Percentiles rank a stretch among this genome's conserved stretches.
These are phyloP conservation scores for Pseudomugil tenellus DNA, from an alignment of 2,797 vertebrate genomes.

Conservation along the genomic window DNA sequence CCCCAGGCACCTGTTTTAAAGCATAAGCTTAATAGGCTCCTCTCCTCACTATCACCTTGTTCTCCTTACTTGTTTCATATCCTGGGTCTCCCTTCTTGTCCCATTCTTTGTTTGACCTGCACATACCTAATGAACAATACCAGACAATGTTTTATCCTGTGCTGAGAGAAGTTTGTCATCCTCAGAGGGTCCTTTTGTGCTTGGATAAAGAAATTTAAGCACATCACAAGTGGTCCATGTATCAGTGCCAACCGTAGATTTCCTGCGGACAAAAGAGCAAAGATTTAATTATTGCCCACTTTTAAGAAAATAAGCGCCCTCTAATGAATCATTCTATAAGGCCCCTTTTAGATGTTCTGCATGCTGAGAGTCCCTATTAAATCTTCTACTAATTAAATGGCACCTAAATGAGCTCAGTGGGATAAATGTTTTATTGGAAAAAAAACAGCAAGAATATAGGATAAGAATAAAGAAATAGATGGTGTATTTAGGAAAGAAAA, in stretches of 20 bases:
- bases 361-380: conserved; percentile 13
- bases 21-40: conserved; percentile 61
- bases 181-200: conserved; percentile 45
- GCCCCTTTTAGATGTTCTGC: conserved; percentile 28
- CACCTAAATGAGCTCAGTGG: conserved; percentile 20
- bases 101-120: conserved; percentile 42
- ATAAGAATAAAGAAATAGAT: neutral
- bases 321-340: conserved; percentile 45
- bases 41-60: conserved; percentile 35
- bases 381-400: conserved; percentile 30
- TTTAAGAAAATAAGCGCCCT: conserved; percentile 38
- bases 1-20: conserved; percentile 52
- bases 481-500: neutral
- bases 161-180: conserved; percentile 28
- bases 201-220: conserved; percentile 42
- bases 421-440: conserved; percentile 9
- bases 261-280: conserved; percentile 45
- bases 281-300: conserved; percentile 43
- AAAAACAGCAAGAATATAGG: conserved; percentile 8
- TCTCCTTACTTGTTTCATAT: conserved; percentile 13
- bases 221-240: conserved; percentile 51
- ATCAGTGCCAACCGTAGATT: conserved; percentile 30
- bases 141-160: conserved; percentile 27
- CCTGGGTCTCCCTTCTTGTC: conserved; percentile 14
- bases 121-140: conserved; percentile 43